Base-by-base conservation (phyloP, 1,140 invertebrate genomes). In the Bilobella aurantiaca region DNA sequence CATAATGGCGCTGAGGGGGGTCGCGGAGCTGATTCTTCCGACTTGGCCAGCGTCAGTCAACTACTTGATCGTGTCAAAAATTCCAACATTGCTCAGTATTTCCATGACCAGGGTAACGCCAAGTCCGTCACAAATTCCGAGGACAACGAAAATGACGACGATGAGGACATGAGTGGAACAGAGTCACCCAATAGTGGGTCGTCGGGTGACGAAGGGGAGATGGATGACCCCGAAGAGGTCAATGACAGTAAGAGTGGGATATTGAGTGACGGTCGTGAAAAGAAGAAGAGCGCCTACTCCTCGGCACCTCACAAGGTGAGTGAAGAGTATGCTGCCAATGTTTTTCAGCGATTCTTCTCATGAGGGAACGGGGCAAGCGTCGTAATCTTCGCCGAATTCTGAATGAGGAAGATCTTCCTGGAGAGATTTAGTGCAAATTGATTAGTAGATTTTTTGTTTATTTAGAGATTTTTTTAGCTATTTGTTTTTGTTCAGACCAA, bases 261-360 rank as follows among this genome's bases (percentile, higher is more conserved):
- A 79, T 21, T 49, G 31, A 69, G 72, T 31, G 68, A 69, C 31
- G 65, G 8, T 58, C 62, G 12, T 46, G 70, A 64, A 58, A 93
- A 93, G 79, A 93, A 93, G 77, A 90, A 91, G 70, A 95, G 91
- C n/a, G 94, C 93, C 0, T 96, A 97, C 75, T 94, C 91, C 30
- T 83, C 94, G 74, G 93, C 93, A 0, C 93, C 93, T 1, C 94
- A 96, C 75, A 83, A 93, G 47, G 90, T 83, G 23, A 70, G 65
- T 70, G 68, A 42, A 69, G 62, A 66, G 63, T 63, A 30, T 56
- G 57, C 64, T 30, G 42, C 65, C 53, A 65, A 66, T 62, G 68
- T 64, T 58, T 69, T 63, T 47, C 68, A 53, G n/a, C 67, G 60
- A 62, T 69, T 69, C 67, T 69, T 65, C 67, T 65, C 67, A 53